Evolutionary conservation across 2,797 vertebrate species (phyloP), one percentile per base, ranked within the genome.

Genomic region (Hapalemur alaotrensis): DNA sequence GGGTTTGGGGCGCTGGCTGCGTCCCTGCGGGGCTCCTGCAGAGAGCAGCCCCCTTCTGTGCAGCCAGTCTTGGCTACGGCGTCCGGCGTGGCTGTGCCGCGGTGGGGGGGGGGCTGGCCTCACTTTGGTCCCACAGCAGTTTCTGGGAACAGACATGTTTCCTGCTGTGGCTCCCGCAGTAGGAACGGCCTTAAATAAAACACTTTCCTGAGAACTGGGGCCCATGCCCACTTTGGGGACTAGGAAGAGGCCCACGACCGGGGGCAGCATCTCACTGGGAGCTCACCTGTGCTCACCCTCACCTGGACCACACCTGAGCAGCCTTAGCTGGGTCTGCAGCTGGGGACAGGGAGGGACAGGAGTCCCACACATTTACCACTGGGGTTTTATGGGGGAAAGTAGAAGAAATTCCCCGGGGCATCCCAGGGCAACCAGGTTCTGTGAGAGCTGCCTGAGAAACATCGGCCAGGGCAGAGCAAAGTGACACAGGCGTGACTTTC

Each of bases 221-320:
- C 13, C 23, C 4, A 50, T 9, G 25, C 50, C 32, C 9, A 25
- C 61, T 9, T 15, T 35, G 65, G 63, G n/a, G 65, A 41, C 50
- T 9, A 43, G 0, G 96, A 89, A 52, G 65, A 81, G 95, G 75
- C 76, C 96, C 96, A 94, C 98, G 98, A 98, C 97, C 96, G 98
- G 98, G 97, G 98, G 97, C 98, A 98, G 98, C 96, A 96, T 98
- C 98, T 97, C 97, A 97, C 97, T 97, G 32, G 72, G 30, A 43
- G 18, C 72, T 11, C 72, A 48, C 46, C 30, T 11, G 43, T 3
- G 72, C 46, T 32, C 43, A 28, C 41, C 43, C 41, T 28, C 25
- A 13, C 43, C 43, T 65, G 63, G n/a, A n/a, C 63, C 63, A n/a
- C 32, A 65, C 15, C 63, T 32, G 5, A 32, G 72, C 72, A 32